Conservation (phyloP, 1,140 invertebrate species). For the Drosophila gunungcola region DNA sequence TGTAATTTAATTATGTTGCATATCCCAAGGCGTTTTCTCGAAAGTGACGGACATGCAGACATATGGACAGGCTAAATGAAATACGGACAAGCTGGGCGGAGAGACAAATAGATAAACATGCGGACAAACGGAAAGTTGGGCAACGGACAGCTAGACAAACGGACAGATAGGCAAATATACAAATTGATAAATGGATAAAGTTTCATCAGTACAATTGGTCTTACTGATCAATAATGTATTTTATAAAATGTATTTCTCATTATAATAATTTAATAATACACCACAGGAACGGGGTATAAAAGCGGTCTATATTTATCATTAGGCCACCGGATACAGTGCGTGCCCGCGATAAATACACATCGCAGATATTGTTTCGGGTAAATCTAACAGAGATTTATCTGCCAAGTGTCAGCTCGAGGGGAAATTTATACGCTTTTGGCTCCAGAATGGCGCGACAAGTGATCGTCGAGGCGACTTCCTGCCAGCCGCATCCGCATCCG, state of each 20-base stretch:
- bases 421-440: constrained; percentile 71
- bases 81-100: background rate
- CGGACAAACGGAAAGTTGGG: background rate
- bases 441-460: constrained; percentile 47
- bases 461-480: constrained; percentile 54
- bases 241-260: background rate
- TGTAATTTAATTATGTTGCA: constrained; percentile 10
- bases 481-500: constrained; percentile 27
- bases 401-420: constrained; percentile 69
- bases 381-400: constrained; percentile 78
- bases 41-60: background rate
- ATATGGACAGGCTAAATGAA: background rate
- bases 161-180: background rate
- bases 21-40: background rate
- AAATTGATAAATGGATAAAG: no score
- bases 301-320: background rate
- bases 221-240: no score
- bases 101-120: background rate
- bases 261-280: background rate
- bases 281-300: background rate
- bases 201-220: no score
- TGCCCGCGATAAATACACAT: constrained; percentile 57
- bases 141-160: background rate
- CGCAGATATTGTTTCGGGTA: constrained; percentile 66
- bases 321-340: constrained; percentile 38